Base-by-base conservation (phyloP, 2,797 vertebrate genomes). In the Enteromius thamalakanensis region DNA sequence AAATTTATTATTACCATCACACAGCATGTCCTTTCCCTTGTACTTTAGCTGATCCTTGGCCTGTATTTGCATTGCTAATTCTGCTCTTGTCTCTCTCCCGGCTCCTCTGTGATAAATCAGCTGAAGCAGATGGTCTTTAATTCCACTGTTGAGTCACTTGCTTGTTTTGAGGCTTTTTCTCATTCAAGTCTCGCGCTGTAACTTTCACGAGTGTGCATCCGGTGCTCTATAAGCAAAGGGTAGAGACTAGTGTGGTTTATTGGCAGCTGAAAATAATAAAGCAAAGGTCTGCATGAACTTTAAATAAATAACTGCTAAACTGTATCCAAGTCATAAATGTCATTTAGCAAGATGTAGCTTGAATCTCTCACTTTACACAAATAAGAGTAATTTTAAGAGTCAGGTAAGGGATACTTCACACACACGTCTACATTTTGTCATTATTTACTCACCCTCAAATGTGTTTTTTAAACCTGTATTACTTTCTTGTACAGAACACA, bases 21-120 rank as follows among this genome's bases (percentile, higher is more conserved):
- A 60, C 84, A 26, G 71, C 82, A 74, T 82, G 84, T 84, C 87
- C 84, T 86, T 86, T 85, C 86, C 67, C 81, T 87, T 87, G 83
- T 88, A 77, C 84, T 86, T 82, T 76, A 80, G 80, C 83, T 87
- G 86, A 90, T 87, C 82, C 81, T 84, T 85, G 86, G 86, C 85
- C 84, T 77, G 80, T 72, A 87, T 89, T 87, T 87, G 89, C 85
- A 89, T 85, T 87, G 85, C 88, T 87, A 87, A 89, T 89, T 80
- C 70, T 49, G 60, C 81, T 85, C 82, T 69, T 74, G 32, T 81
- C 84, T 85, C 83, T 86, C 86, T 85, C 81, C 32, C 7, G 62
- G 82, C 77, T 72, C 74, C 72, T 37, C 76, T 76, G 67, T 76
- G 81, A 88, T 85, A 87, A 90, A 89, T 88, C 86, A 84, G 68